Evolutionary conservation across 1,140 invertebrate genomes (phyloP), one percentile per base, ranked within the genome.

Genomic region (Rhopalosiphum maidis): DNA sequence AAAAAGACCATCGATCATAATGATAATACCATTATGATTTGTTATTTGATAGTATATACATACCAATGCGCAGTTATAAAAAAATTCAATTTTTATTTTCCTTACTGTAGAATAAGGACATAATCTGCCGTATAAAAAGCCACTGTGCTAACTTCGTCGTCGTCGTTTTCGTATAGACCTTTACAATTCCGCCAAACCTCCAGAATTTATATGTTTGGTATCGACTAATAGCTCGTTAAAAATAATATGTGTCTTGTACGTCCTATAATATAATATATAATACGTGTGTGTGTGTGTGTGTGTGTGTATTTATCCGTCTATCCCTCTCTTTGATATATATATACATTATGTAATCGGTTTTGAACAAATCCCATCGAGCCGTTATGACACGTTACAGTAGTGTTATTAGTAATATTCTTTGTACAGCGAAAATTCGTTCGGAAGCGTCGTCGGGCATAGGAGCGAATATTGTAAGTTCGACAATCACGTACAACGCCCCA

Each of bases 231-330:
- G 60, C 60, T 77, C 30, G 60, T 77, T 77, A 77, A 77, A 77
- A 77, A 77, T 77, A 77, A 77, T 77, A 77, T 77, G 60, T 77
- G 60, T 77, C 60, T 77, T 77, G 60, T 77, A 77, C 15, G 60
- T 77, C n/a, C 2, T 23, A 54, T 54, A 54, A 54, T 54, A 54
- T 23, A 68, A n/a, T 30, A 68, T 68, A n/a, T 15, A 30, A 68
- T n/a, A n/a, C 30, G 60, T 5, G 11, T n/a, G 30, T 46, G 46
- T 46, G 43, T 46, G 43, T 46, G 46, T 46, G 11, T 46, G 46
- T 46, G 9, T 46, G 55, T 60, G 55, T 25, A 22, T 55, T 55
- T 55, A 55, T 55, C 25, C 25, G 30, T 15, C 4, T n/a, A 30
- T 68, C 60, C 22, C 30, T n/a, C 60, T n/a, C 4, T 68, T 0